Percentiles rank a stretch among this genome's conserved stretches.
Conservation (phyloP, 2,797 vertebrate genomes). For the Anas georgica region DNA sequence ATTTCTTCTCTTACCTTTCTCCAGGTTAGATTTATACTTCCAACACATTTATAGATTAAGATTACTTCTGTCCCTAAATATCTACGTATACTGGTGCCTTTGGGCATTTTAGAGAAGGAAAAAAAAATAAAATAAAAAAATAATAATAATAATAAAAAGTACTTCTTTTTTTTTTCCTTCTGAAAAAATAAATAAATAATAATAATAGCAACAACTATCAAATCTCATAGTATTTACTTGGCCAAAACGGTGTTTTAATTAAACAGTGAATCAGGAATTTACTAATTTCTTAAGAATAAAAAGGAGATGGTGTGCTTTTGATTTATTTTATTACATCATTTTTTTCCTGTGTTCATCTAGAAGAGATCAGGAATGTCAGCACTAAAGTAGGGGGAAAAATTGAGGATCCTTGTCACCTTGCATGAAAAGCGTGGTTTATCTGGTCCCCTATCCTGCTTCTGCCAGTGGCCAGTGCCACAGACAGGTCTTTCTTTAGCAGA, state of each 20-base stretch:
- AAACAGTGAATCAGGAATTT: neutral
- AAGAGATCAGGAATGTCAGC: neutral
- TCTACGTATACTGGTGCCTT: neutral
- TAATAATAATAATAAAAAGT: accelerated
- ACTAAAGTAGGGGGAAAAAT: neutral
- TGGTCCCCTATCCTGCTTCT: neutral
- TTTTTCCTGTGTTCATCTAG: neutral
- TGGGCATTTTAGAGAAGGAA: neutral
- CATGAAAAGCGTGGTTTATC: neutral
- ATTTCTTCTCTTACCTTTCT: neutral
- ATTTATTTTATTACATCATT: neutral
- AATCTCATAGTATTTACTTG: neutral
- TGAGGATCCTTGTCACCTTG: neutral
- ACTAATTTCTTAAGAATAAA: neutral
- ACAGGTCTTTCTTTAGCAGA: neutral
- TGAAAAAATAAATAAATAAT: neutral
- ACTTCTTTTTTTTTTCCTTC: neutral
- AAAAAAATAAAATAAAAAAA: neutral
- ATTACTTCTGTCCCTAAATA: neutral
- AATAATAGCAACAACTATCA: accelerated
- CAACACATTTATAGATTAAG: neutral
- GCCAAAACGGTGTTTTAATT: neutral
- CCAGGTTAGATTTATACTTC: neutral
- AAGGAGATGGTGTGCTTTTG: accelerated
- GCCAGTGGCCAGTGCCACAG: neutral